Evolutionary conservation across 2,113 vertebrate genomes (phyloP).

Genomic region (Thamnophis sirtalis): DNA sequence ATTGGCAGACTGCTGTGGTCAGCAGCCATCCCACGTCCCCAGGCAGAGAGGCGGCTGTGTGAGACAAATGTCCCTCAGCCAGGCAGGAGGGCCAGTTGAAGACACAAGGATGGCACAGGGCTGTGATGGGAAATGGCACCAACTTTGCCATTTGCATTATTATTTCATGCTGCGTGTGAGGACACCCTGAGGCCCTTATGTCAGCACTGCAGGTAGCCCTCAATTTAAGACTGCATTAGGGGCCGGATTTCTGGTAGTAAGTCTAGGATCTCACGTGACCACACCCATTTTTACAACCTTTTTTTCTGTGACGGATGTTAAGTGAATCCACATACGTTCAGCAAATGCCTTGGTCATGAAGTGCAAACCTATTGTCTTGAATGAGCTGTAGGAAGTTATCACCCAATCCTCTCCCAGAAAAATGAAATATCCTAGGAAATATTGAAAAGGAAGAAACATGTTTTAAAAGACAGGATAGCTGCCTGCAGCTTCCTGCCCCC

Average conservation of each 20-base stretch:
- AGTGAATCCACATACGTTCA: too few relatives aligned
- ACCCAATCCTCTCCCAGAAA: too few relatives aligned
- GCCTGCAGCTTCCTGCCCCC: too few relatives aligned
- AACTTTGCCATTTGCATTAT: neutral
- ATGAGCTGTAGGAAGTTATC: too few relatives aligned
- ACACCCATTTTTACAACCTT: too few relatives aligned
- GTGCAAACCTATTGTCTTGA: too few relatives aligned
- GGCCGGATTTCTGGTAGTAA: neutral
- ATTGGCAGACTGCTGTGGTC: neutral
- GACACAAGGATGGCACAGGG: rapidly evolving
- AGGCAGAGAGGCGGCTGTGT: neutral
- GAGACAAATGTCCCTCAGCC: neutral
- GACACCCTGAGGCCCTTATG: neutral
- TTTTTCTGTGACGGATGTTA: too few relatives aligned
- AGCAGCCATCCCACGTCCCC: neutral
- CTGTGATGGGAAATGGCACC: neutral
- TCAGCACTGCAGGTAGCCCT: neutral
- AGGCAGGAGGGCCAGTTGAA: neutral
- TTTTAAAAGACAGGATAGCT: too few relatives aligned
- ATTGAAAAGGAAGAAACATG: too few relatives aligned
- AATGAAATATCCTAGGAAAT: too few relatives aligned
- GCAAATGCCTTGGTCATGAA: too few relatives aligned
- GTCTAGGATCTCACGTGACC: neutral
- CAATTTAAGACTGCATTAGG: neutral
- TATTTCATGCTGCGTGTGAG: neutral